Conservation (phyloP, 2,113 vertebrate genomes). For the Mirza zaza region DNA sequence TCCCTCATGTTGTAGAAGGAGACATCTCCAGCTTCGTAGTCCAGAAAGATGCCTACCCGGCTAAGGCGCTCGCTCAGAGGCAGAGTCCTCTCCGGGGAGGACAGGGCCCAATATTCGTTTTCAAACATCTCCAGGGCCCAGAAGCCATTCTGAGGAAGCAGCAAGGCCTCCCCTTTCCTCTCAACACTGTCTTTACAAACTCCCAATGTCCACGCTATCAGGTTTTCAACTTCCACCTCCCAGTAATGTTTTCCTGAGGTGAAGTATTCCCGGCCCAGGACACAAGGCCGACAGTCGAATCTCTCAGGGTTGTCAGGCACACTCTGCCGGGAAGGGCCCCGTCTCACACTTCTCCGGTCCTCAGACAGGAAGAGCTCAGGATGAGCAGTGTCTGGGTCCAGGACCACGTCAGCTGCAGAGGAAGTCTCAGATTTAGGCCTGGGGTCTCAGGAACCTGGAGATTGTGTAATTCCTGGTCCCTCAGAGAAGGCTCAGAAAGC, state of each 20-base stretch:
- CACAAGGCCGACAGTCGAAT: constrained; percentile 84
- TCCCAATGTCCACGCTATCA: constrained; percentile 68
- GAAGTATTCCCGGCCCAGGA: constrained; percentile 79
- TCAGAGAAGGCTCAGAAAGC: background rate
- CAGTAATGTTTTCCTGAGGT: constrained; percentile 86
- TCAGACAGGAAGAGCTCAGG: constrained; percentile 81
- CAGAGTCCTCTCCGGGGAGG: constrained; percentile 52
- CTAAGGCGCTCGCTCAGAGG: background rate
- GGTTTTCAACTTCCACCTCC: constrained; percentile 86
- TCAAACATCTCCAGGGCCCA: constrained; percentile 72
- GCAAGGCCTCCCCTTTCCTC: constrained; percentile 77
- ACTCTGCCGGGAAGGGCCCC: constrained; percentile 65
- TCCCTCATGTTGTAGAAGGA: constrained; percentile 73
- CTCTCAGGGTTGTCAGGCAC: background rate
- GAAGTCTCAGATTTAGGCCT: constrained; percentile 18
- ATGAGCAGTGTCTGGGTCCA: constrained; percentile 73
- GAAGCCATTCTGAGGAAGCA: constrained; percentile 75
- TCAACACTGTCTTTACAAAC: constrained; percentile 64
- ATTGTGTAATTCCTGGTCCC: too few relatives aligned
- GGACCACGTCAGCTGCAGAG: constrained; percentile 81
- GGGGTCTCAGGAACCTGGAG: background rate
- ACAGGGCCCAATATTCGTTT: constrained; percentile 65
- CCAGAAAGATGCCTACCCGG: constrained; percentile 59
- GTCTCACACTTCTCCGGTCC: constrained; percentile 79
- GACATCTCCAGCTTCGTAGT: constrained; percentile 61